A percentile compares a stretch with the other conserved stretches of the same genome.
Conservation (phyloP, 23 tunicate species). For the Styela clava region DNA sequence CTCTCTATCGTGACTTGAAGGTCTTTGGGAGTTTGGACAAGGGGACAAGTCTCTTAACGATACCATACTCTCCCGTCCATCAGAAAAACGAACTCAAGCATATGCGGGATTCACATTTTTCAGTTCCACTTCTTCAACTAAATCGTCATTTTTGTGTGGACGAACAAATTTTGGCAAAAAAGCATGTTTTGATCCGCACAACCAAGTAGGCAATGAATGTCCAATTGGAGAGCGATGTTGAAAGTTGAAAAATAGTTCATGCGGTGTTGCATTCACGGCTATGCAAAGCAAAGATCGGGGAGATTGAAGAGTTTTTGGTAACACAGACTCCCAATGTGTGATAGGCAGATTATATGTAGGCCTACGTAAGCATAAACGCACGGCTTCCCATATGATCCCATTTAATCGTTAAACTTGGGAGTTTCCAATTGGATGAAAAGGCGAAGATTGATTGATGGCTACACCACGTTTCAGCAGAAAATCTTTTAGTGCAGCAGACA, state of each 20-base stretch:
- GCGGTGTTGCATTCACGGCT: neutral
- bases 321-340: neutral
- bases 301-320: neutral
- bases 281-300: neutral
- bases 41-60: neutral
- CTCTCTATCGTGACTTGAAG: too few relatives aligned
- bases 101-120: neutral
- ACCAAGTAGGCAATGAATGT: neutral
- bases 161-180: neutral
- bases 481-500: too few relatives aligned
- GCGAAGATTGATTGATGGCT: neutral
- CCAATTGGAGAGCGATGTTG: neutral
- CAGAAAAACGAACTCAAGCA: neutral
- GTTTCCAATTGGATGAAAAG: too few relatives aligned
- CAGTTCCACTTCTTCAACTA: neutral
- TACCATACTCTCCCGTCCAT: neutral
- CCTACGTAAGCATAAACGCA: neutral
- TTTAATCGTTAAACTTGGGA: neutral
- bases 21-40: too few relatives aligned
- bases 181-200: neutral
- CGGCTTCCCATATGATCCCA: neutral
- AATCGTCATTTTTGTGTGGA: neutral
- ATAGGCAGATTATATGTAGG: neutral
- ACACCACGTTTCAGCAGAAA: neutral
- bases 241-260: neutral